Base-by-base conservation (phyloP, 2,888 invertebrate genomes). In the Morpho deidamia region DNA sequence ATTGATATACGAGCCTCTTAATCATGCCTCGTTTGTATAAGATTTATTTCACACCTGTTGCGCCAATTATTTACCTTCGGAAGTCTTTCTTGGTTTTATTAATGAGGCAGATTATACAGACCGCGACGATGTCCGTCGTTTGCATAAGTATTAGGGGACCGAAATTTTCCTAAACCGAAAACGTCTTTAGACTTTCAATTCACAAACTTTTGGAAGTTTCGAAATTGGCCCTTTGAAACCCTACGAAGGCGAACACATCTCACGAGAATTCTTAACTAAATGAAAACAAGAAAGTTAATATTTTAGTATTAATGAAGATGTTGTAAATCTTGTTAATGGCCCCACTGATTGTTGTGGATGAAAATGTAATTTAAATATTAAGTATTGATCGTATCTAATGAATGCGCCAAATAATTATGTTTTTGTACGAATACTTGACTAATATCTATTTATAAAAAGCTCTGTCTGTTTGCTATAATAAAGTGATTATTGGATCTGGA, bases 21-120 rank as follows among this genome's bases (percentile, higher is more conserved):
- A 86, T 86, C 85, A 81, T 76, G 72, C 68, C 75, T 81, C 77
- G 78, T 81, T 79, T 73, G 76, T 79, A 66, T 64, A 70, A 81
- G 83, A 85, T 84, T 84, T 84, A 84, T 86, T 74, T 67, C 72
- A 74, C 83, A 86, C 83, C 82, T 83, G 84, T 86, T 85, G 81
- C 75, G 81, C 80, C 81, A 84, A 83, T 83, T 84, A 84, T 82
- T 85, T 81, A 83, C 81, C 78, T 80, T 81, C 76, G 74, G 78
- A 80, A 81, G 78, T 83, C 78, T 68, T 70, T 81, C 71, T 69
- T 61, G 62, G 65, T 65, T 68, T 66, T 65, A 65, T 68, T 69
- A 71, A 68, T 68, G 57, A 64, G 56, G 60, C 62, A 42, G 51
- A 66, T 70, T 62, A 60, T 58, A 61, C 56, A 56, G 49, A 48